Conservation (phyloP, 2,113 vertebrate species). For the Tachycineta bicolor region DNA sequence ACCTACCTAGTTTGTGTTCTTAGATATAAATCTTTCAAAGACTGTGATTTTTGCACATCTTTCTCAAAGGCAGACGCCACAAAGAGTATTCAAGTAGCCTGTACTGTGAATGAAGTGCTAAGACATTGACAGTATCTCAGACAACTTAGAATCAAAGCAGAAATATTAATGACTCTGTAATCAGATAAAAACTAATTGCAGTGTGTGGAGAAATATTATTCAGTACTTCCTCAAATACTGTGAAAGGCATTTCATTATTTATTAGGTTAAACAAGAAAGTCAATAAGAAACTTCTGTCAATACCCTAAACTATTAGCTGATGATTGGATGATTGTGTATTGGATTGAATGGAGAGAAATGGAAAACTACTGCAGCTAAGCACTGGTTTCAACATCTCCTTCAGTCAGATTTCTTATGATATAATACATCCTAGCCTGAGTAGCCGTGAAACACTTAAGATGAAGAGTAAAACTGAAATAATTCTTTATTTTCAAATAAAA, state of each 20-base stretch:
- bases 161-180: background rate
- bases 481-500: slow-evolving; percentile 33
- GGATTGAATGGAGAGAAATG: background rate
- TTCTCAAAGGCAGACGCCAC: background rate
- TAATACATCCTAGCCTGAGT: background rate
- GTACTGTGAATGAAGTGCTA: background rate
- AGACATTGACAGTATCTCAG: background rate
- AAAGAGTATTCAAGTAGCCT: background rate
- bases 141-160: background rate
- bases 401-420: background rate
- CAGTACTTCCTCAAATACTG: background rate
- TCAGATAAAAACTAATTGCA: background rate
- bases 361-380: background rate
- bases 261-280: slow-evolving; percentile 10
- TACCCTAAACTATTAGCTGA: background rate
- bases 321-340: background rate
- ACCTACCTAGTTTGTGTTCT: background rate
- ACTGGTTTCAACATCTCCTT: background rate
- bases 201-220: background rate
- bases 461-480: background rate
- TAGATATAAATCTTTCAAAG: background rate
- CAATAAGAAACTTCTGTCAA: slow-evolving; percentile 5
- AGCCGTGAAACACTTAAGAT: background rate
- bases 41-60: background rate
- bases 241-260: slow-evolving; percentile 2